Conservation (phyloP, 2,888 invertebrate species). For the Athalia rosae region DNA sequence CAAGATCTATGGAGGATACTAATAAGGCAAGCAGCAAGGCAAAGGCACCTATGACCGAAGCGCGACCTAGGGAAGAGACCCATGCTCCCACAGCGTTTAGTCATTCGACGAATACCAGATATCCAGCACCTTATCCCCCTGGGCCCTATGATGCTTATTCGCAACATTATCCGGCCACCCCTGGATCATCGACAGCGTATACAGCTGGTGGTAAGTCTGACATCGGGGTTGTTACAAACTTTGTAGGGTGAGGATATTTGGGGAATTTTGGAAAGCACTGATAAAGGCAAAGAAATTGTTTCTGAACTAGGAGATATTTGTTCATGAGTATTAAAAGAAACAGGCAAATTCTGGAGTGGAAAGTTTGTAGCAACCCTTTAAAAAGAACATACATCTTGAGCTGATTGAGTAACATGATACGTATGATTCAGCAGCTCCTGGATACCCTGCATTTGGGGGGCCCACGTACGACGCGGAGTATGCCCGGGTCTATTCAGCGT, state of each 20-base stretch:
- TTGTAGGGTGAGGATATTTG: not conserved
- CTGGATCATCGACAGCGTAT: conserved; percentile 68
- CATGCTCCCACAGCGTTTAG: conserved; percentile 69
- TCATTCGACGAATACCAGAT: conserved; percentile 67
- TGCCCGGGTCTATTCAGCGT: conserved; percentile 70
- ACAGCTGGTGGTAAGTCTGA: conserved; percentile 66
- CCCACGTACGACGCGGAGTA: conserved; percentile 70
- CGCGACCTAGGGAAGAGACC: conserved; percentile 61
- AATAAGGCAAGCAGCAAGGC: conserved; percentile 54
- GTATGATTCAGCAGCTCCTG: conserved; percentile 64
- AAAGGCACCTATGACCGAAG: conserved; percentile 49
- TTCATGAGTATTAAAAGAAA: not conserved
- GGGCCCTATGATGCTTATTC: conserved; percentile 70
- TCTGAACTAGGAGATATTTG: no score
- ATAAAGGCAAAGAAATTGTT: no score
- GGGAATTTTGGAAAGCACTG: not conserved
- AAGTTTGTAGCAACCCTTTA: not conserved
- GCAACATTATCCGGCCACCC: conserved; percentile 70
- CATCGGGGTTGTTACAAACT: not conserved
- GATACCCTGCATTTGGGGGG: conserved; percentile 67
- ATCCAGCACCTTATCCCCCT: conserved; percentile 69
- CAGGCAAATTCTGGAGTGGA: not conserved
- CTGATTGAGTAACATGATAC: not conserved
- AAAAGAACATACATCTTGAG: not conserved
- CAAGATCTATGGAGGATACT: conserved; percentile 56